phyloP scores from a whole-genome alignment of 2,888 invertebrate genomes.

The Cryptus armator region DNA sequence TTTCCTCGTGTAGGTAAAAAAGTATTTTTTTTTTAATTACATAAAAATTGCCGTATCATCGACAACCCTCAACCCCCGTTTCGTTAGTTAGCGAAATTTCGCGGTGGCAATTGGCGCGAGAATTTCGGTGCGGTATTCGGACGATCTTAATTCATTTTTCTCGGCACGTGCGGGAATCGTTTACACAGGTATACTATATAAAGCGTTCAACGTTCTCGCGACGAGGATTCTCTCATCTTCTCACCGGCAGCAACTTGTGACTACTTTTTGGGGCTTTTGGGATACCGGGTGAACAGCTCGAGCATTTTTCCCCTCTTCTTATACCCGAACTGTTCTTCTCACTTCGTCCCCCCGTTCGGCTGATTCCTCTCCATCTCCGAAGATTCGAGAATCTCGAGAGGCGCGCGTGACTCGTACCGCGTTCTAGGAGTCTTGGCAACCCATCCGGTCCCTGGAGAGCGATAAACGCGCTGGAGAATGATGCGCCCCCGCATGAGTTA shows the following conservation, averaged over 20 bases:
- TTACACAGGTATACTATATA: neutral
- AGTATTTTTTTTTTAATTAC: no score
- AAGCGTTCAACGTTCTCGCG: neutral
- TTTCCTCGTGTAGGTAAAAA: no score
- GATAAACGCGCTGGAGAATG: slow-evolving; percentile 53
- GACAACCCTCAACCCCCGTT: neutral
- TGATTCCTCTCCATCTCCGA: neutral
- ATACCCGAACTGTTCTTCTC: neutral
- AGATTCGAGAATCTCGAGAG: slow-evolving; percentile 17
- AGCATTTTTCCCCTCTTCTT: neutral
- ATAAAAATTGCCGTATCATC: no score
- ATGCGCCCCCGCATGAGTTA: slow-evolving; percentile 21
- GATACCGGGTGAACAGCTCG: neutral
- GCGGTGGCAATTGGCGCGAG: neutral
- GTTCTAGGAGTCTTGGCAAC: slow-evolving; percentile 9
- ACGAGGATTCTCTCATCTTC: neutral
- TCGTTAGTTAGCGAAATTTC: neutral
- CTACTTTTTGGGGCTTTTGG: no score
- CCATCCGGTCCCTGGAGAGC: slow-evolving; percentile 46
- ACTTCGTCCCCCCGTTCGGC: neutral
- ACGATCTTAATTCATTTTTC: slow-evolving; percentile 4
- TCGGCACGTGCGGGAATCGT: slow-evolving; percentile 10
- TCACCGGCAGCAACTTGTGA: neutral
- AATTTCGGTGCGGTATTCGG: neutral
- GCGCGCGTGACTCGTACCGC: slow-evolving; percentile 7